A percentile compares a stretch with the other conserved stretches of the same genome.
Conservation (phyloP, 2,797 vertebrate genomes). For the Pelodytes ibericus region DNA sequence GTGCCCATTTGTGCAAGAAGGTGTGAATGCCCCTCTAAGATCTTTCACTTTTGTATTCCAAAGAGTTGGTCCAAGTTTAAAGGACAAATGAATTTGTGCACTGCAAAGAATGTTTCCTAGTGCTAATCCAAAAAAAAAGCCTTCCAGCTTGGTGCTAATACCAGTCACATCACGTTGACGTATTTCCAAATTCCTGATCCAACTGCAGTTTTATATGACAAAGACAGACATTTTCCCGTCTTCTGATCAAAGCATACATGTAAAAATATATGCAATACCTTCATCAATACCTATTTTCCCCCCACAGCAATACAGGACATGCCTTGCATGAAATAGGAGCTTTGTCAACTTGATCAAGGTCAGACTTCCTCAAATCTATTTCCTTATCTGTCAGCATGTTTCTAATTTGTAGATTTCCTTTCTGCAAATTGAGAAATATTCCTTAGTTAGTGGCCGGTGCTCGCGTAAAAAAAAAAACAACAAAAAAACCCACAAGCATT, state of each 20-base stretch:
- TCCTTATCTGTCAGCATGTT: constrained; percentile 55
- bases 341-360: constrained; percentile 47
- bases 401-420: constrained; percentile 54
- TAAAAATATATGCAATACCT: constrained; percentile 34
- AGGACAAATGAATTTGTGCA: too few relatives aligned
- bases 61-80: too few relatives aligned
- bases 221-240: constrained; percentile 30
- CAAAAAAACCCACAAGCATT: too few relatives aligned
- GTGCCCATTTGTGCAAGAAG: too few relatives aligned
- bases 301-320: constrained; percentile 45
- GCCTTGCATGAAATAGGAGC: constrained; percentile 48
- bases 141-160: constrained; percentile 21
- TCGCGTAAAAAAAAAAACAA: constrained; percentile 17
- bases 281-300: constrained; percentile 37
- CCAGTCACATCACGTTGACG: constrained; percentile 21
- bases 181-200: constrained; percentile 20
- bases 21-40: too few relatives aligned
- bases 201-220: constrained; percentile 24
- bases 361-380: constrained; percentile 50
- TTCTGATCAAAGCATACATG: constrained; percentile 43
- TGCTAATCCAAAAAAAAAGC: constrained; percentile 22
- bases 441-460: constrained; percentile 11
- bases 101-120: constrained; percentile 21
- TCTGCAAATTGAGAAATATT: constrained; percentile 52
- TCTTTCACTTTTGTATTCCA: too few relatives aligned